Conservation (phyloP, 1,140 invertebrate genomes). For the Temnothorax nylanderi region DNA sequence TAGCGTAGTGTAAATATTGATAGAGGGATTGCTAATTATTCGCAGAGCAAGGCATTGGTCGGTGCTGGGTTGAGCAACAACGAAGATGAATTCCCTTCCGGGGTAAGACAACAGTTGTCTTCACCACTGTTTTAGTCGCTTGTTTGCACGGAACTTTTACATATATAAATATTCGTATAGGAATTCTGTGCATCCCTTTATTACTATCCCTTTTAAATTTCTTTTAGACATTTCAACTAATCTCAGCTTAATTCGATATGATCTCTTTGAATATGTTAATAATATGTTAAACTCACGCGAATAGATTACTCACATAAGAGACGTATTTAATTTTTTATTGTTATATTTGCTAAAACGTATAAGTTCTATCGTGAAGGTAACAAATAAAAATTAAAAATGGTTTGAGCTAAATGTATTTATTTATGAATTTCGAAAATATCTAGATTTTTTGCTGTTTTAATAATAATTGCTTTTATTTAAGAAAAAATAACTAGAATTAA, state of each 20-base stretch:
- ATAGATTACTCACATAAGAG: neutral
- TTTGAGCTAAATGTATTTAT: neutral
- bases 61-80: conserved; percentile 73
- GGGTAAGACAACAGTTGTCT: conserved; percentile 75
- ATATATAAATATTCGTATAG: conserved; percentile 9
- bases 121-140: conserved; percentile 42
- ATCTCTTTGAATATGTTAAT: neutral
- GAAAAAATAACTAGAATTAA: neutral
- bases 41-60: conserved; percentile 74
- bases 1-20: conserved; percentile 62
- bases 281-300: neutral
- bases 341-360: neutral
- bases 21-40: conserved; percentile 69
- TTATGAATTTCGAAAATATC: neutral
- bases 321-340: conserved; percentile 1
- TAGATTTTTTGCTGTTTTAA: neutral
- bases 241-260: conserved; percentile 20
- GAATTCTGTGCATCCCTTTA: neutral
- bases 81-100: conserved; percentile 81
- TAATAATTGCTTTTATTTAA: neutral
- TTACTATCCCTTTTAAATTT: neutral
- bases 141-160: conserved; percentile 27
- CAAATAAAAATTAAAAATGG: neutral
- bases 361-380: neutral
- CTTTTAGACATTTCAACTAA: conserved; percentile 23